Percentiles rank a stretch among this genome's conserved stretches.
Conservation (phyloP, 2,888 invertebrate genomes). For the Dynastes maya region DNA sequence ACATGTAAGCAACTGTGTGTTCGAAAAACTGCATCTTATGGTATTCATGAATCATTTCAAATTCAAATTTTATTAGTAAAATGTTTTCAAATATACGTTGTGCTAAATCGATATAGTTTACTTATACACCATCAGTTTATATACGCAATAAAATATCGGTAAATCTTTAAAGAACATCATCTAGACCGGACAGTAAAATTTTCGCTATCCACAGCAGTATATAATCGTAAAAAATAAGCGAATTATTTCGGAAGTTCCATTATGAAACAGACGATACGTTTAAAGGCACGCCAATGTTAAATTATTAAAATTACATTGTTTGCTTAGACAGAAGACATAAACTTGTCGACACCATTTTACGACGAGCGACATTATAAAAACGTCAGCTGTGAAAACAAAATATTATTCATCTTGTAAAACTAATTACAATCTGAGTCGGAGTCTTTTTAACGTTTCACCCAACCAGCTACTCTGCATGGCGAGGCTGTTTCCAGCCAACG, state of each 20-base stretch:
- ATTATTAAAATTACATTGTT: conserved; percentile 48
- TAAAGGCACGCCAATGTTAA: background rate
- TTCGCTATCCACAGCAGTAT: background rate
- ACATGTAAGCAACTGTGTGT: too few species aligned
- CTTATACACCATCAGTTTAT: too few species aligned
- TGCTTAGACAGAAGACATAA: conserved; percentile 53
- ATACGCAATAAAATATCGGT: too few species aligned
- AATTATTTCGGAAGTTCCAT: conserved; percentile 30
- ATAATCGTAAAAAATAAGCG: conserved; percentile 15
- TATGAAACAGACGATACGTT: conserved; percentile 4
- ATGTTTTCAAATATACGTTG: too few species aligned
- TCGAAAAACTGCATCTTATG: too few species aligned
- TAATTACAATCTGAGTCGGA: conserved; percentile 60
- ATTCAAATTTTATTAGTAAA: too few species aligned
- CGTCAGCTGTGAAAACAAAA: conserved; percentile 61
- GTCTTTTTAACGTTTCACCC: conserved; percentile 49
- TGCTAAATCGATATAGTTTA: too few species aligned
- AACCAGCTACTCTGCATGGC: conserved; percentile 25
- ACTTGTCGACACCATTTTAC: conserved; percentile 56
- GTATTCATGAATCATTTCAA: too few species aligned
- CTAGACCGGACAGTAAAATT: background rate
- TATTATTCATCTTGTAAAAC: conserved; percentile 59
- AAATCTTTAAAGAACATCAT: background rate
- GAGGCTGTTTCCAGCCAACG: conserved; percentile 6
- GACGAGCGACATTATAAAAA: conserved; percentile 54